phyloP scores from a whole-genome alignment of 2,888 invertebrate genomes.

The Polymixis flavicincta region DNA sequence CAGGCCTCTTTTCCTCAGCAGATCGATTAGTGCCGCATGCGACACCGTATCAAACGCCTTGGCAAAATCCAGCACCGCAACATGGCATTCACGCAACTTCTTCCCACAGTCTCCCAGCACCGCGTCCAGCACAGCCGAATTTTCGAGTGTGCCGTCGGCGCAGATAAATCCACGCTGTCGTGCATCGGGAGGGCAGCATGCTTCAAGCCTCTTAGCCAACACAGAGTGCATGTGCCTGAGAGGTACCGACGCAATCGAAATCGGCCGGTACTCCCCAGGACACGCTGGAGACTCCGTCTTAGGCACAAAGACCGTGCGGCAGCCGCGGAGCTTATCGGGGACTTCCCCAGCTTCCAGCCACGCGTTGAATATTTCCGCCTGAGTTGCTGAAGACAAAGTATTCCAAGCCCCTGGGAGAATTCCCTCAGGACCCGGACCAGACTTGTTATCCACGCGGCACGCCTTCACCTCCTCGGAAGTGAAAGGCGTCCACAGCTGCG shows the following conservation, averaged over 20 bases:
- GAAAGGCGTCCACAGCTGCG: conserved; percentile 30
- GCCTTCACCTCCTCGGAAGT: conserved; percentile 32
- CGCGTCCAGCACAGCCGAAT: conserved; percentile 69
- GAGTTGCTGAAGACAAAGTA: conserved; percentile 21
- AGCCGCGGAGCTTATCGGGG: conserved; percentile 21
- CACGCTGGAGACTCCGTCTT: conserved; percentile 44
- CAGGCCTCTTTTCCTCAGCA: conserved; percentile 72
- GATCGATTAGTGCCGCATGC: conserved; percentile 58
- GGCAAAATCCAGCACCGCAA: no score
- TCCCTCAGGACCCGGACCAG: conserved; percentile 31
- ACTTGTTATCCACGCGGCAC: conserved; percentile 16
- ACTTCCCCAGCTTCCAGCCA: conserved; percentile 33
- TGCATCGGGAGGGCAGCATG: conserved; percentile 60
- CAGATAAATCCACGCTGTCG: conserved; percentile 67
- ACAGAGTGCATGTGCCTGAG: conserved; percentile 61
- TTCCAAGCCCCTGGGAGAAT: conserved; percentile 32
- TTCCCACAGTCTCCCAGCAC: no score
- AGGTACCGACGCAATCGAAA: conserved; percentile 59
- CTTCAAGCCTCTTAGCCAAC: conserved; percentile 1
- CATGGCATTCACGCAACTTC: no score
- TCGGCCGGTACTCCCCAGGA: conserved; percentile 64
- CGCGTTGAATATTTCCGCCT: conserved; percentile 43
- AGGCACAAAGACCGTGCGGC: conserved; percentile 40
- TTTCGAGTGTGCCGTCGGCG: conserved; percentile 76
- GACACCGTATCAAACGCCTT: conserved; percentile 81